phyloP scores from a whole-genome alignment of 1,140 invertebrate species.

The Cotesia typhae region DNA sequence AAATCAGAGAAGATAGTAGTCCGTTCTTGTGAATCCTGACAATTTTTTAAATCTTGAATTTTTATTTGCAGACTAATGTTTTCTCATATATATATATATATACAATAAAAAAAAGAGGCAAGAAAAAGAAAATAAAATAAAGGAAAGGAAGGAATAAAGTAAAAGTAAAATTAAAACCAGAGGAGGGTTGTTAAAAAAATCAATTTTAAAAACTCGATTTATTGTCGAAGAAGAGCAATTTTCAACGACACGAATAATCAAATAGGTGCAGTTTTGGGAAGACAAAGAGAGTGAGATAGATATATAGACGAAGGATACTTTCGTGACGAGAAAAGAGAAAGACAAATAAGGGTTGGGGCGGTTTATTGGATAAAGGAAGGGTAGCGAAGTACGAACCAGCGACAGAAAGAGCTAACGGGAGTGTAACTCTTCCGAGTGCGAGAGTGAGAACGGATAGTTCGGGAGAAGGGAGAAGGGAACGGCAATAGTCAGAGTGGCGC shows the following conservation, averaged over 20 bases:
- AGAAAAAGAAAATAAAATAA: no score
- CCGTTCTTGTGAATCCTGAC: conserved; percentile 31
- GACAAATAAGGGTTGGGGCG: conserved; percentile 38
- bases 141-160: no score
- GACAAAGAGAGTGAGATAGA: conserved; percentile 37
- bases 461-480: conserved; percentile 44
- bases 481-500: conserved; percentile 65
- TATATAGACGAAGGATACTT: conserved; percentile 25
- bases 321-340: conserved; percentile 36
- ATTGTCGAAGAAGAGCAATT: no score
- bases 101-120: no score
- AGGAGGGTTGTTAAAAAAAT: neutral
- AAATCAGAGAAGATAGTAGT: conserved; percentile 28
- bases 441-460: conserved; percentile 3
- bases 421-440: conserved; percentile 12
- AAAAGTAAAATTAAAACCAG: no score
- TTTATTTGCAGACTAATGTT: no score
- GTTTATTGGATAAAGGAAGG: conserved; percentile 39
- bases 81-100: neutral
- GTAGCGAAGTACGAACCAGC: conserved; percentile 30
- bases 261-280: neutral
- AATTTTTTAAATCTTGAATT: conserved; percentile 24
- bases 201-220: no score
- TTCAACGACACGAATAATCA: conserved; percentile 5
- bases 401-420: conserved; percentile 28